These are phyloP conservation scores for Drymodes brunneopygia DNA, from an alignment of 2,113 vertebrate species.

Conservation along the genomic window DNA sequence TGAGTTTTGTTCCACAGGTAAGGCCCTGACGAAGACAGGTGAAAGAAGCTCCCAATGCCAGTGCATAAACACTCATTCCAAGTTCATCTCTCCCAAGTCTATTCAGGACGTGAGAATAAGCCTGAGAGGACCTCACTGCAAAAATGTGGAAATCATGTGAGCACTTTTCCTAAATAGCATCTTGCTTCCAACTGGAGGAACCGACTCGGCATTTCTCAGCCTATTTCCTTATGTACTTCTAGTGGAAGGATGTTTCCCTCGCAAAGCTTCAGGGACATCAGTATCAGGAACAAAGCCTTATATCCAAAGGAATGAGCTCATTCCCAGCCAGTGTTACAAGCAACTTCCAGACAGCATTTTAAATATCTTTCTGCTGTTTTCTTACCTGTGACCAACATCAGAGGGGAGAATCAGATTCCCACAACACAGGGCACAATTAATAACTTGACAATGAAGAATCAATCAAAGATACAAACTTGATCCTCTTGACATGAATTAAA, in stretches of 20 bases:
- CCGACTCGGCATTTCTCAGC: neutral
- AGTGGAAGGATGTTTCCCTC: neutral
- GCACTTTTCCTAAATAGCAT: neutral
- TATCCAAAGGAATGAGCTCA: neutral
- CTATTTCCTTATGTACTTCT: neutral
- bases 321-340: neutral
- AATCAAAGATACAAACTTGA: neutral
- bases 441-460: neutral
- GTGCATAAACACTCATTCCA: constrained; percentile 73
- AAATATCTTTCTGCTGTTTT: neutral
- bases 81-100: constrained; percentile 59
- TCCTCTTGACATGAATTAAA: neutral
- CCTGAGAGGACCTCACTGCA: constrained; percentile 74
- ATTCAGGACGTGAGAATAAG: constrained; percentile 76
- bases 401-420: neutral
- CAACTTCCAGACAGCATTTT: neutral
- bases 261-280: neutral
- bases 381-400: neutral
- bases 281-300: neutral
- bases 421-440: neutral
- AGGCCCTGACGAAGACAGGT: constrained; percentile 11
- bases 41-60: constrained; percentile 72
- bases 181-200: neutral
- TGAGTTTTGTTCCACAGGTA: constrained; percentile 41
- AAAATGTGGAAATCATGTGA: constrained; percentile 83